Base-by-base conservation (phyloP, 2,797 vertebrate genomes). In the Hirundo rustica region DNA sequence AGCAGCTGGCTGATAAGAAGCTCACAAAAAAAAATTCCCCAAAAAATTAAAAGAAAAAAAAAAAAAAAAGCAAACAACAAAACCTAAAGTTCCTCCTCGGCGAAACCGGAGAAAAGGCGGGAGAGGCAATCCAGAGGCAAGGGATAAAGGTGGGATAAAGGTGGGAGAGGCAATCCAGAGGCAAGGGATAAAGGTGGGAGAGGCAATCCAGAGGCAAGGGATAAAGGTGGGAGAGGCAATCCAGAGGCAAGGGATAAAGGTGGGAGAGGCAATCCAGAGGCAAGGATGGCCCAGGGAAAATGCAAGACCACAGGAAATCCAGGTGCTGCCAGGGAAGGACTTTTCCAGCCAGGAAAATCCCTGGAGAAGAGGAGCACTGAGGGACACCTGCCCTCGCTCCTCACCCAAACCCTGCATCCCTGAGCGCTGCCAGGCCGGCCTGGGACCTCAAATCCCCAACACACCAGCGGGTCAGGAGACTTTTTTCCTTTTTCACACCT, bases 381-480 rank as follows among this genome's bases (percentile, higher is more conserved):
- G 20, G 67, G 32, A 5, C 40, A 3, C 0, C 61, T 67, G 53
- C 64, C 64, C 18, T 50, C 54, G 17, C 25, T 68, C 16, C 58
- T 16, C 8, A 0, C 5, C 21, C 7, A 1, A 9, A 23, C n/a
- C 57, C 60, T 4, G 16, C 77, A n/a, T 10, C 48, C 23, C 36
- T 36, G 36, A 36, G 36, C 36, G 36, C 34, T 15, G 17, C 36
- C 23, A 4, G 22, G 23, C 44, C 20, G 64, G 45, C 47, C 45
- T 44, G 19, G 38, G 13, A 23, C 40, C 30, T 5, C 2, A 7
- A 48, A 36, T 11, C 18, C 13, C 58, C 32, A 14, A 4, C 10
- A 9, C 45, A 45, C 45, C 20, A 36, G 36, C 36, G 36, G 89
- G 66, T 90, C 91, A 73, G 71, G 53, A 67, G 32, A 4, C 36